phyloP scores from a whole-genome alignment of 1,140 invertebrate genomes.

The Drosophila baimaii region DNA sequence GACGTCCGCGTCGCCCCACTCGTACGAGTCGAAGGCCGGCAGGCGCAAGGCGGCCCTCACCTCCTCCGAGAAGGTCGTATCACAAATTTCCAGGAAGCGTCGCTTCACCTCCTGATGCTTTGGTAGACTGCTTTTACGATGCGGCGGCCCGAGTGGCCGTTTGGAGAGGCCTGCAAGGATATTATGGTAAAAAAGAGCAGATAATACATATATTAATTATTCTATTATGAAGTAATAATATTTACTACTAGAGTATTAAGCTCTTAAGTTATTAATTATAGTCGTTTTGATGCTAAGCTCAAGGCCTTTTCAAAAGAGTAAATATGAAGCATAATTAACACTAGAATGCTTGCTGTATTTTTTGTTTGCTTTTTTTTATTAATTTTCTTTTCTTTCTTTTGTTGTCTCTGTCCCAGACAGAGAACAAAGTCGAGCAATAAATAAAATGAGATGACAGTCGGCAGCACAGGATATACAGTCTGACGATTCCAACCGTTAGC shows the following conservation, averaged over 20 bases:
- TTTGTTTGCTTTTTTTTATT: not conserved
- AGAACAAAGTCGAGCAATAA: conserved; percentile 53
- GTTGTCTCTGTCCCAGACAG: not conserved
- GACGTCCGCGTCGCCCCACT: conserved; percentile 93
- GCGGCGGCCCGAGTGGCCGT: conserved; percentile 80
- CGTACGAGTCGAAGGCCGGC: conserved; percentile 92
- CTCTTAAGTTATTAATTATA: too few species aligned
- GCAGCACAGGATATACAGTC: conserved; percentile 74
- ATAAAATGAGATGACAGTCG: conserved; percentile 63
- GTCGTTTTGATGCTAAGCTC: not conserved
- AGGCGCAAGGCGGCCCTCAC: conserved; percentile 86
- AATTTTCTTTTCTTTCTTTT: too few species aligned
- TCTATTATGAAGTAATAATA: too few species aligned
- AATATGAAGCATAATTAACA: too few species aligned
- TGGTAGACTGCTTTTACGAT: conserved; percentile 84
- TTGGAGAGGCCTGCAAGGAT: conserved; percentile 84
- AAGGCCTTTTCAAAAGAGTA: not conserved
- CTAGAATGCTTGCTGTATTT: not conserved
- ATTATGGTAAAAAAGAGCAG: too few species aligned
- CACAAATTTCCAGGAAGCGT: conserved; percentile 84
- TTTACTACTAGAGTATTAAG: too few species aligned
- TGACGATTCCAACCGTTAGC: conserved; percentile 52
- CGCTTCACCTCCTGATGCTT: conserved; percentile 84
- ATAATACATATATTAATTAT: too few species aligned
- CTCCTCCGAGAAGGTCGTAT: conserved; percentile 83